These are phyloP conservation scores for Bujurquina vittata DNA, from an alignment of 2,113 vertebrate genomes.

Conservation along the genomic window DNA sequence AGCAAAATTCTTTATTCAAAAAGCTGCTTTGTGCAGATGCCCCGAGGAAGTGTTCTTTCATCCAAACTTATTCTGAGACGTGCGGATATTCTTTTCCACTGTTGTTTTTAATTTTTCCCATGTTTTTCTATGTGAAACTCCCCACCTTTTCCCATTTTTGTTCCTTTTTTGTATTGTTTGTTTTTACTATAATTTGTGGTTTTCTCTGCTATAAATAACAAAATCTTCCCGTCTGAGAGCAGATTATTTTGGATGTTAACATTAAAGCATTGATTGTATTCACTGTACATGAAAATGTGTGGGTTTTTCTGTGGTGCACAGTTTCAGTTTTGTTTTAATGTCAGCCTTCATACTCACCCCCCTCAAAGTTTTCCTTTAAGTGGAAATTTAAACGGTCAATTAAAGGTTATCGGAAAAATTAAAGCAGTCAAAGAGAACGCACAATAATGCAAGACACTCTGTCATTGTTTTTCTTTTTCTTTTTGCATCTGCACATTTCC, in stretches of 20 bases:
- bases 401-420: neutral
- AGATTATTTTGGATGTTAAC: neutral
- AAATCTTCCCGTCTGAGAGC: neutral
- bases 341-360: neutral
- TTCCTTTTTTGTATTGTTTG: neutral
- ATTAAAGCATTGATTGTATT: neutral
- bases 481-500: neutral
- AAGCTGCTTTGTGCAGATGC: neutral
- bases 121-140: neutral
- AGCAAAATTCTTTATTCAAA: neutral
- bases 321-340: slow-evolving; percentile 30
- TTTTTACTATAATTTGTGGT: neutral
- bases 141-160: neutral
- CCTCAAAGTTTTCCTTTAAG: neutral
- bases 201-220: neutral
- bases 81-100: neutral
- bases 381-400: neutral
- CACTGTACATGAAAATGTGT: neutral
- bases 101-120: neutral
- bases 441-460: neutral
- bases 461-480: neutral
- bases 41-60: neutral
- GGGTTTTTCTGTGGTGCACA: neutral
- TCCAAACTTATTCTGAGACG: neutral
- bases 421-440: neutral